Percentiles rank a stretch among this genome's conserved stretches.
phyloP scores from a whole-genome alignment of 2,113 vertebrate species.

The Ascaphus truei region DNA sequence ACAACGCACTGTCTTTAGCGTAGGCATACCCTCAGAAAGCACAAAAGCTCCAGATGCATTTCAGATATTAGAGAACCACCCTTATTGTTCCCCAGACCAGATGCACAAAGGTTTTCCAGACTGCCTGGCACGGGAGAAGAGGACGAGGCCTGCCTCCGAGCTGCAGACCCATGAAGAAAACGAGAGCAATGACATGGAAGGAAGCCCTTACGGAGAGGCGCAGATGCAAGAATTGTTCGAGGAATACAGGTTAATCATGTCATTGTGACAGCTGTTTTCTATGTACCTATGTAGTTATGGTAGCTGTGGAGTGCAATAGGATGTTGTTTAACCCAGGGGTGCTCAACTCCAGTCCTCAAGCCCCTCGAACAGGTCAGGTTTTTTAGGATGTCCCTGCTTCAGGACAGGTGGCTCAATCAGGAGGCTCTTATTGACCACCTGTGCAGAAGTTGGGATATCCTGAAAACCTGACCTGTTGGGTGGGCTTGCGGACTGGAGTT shows the following conservation, averaged over 20 bases:
- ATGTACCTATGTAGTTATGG: too few species aligned
- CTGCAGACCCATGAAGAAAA: conserved; percentile 32
- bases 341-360: too few species aligned
- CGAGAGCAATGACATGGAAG: conserved; percentile 49
- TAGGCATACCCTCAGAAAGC: conserved; percentile 9
- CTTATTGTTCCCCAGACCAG: conserved; percentile 49
- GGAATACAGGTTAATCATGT: conserved; percentile 54
- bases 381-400: too few species aligned
- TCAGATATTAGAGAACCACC: conserved; percentile 25
- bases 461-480: too few species aligned
- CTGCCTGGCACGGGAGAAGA: conserved; percentile 1
- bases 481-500: too few species aligned
- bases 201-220: conserved; percentile 47
- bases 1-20: conserved; percentile 24
- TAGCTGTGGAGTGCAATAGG: too few species aligned
- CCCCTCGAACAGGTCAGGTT: too few species aligned
- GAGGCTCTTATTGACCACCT: too few species aligned
- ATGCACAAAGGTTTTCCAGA: conserved; percentile 35
- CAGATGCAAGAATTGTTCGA: conserved; percentile 42
- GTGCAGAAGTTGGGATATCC: too few species aligned
- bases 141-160: conserved; percentile 29
- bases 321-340: too few species aligned
- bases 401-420: too few species aligned
- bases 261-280: neutral
- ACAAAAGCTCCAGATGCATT: conserved; percentile 30